These are phyloP conservation scores for Mesorhabditis spiculigera DNA, from an alignment of 2,888 invertebrate species.

Conservation along the genomic window DNA sequence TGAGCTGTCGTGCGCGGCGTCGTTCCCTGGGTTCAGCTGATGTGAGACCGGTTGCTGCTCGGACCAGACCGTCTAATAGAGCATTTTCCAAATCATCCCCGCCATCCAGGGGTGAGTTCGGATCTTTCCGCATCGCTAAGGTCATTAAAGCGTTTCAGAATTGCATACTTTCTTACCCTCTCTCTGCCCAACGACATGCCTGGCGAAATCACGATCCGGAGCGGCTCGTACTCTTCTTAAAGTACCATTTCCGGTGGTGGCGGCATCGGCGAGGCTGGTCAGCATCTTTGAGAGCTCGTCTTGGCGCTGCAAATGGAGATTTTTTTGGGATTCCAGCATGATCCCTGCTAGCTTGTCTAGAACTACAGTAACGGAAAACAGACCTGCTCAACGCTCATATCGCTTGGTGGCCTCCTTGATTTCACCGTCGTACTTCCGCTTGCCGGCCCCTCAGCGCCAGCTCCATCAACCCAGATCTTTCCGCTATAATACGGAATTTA, in stretches of 20 bases:
- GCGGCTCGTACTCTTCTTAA: slow-evolving; percentile 24
- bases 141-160: no score
- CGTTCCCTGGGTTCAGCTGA: slow-evolving; percentile 57
- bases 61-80: slow-evolving; percentile 86
- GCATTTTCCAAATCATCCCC: slow-evolving; percentile 80
- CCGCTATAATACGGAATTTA: slow-evolving; percentile 64
- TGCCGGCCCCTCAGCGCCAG: slow-evolving; percentile 17
- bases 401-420: slow-evolving; percentile 11
- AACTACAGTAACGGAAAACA: no score
- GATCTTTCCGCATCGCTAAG: slow-evolving; percentile 16
- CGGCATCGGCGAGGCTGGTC: slow-evolving; percentile 20
- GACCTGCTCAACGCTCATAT: no score
- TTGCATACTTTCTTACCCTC: no score
- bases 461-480: slow-evolving; percentile 70
- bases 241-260: slow-evolving; percentile 38
- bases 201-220: slow-evolving; percentile 16
- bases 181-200: slow-evolving; percentile 19
- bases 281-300: slow-evolving; percentile 51
- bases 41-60: slow-evolving; percentile 73
- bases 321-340: not conserved
- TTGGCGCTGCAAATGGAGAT: slow-evolving; percentile 36
- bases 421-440: slow-evolving; percentile 6
- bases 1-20: slow-evolving; percentile 60
- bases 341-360: no score
- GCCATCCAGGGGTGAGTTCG: slow-evolving; percentile 12